A percentile compares a stretch with the other conserved stretches of the same genome.
Conservation (phyloP, 1,140 invertebrate species). For the Drosophila pseudoobscura region DNA sequence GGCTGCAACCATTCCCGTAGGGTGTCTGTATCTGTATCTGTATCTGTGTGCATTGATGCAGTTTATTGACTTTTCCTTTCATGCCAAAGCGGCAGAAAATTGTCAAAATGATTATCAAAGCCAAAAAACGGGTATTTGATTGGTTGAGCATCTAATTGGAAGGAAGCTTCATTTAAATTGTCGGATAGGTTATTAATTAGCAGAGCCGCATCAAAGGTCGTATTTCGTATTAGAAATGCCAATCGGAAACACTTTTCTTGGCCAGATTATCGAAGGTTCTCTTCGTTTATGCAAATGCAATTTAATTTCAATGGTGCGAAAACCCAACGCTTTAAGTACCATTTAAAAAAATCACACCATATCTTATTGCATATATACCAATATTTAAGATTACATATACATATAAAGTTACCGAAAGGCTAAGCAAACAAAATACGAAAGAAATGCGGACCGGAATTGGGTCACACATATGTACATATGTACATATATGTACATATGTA, state of each 20-base stretch:
- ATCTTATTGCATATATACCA: background rate
- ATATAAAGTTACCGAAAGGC: conserved; percentile 16
- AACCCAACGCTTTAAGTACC: conserved; percentile 18
- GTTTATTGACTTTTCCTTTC: conserved; percentile 62
- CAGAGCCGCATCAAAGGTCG: conserved; percentile 26
- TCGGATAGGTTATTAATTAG: conserved; percentile 7
- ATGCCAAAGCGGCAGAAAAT: conserved; percentile 13
- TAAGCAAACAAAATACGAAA: conserved; percentile 48
- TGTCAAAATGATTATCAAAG: conserved; percentile 23
- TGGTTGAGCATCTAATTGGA: conserved; percentile 31
- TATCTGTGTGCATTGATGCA: background rate
- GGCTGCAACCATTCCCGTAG: background rate
- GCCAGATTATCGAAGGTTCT: background rate
- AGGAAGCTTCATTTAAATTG: conserved; percentile 21
- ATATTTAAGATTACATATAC: conserved; percentile 3
- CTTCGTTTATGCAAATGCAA: conserved; percentile 43
- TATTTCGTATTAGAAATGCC: conserved; percentile 10
- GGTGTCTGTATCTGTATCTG: background rate
- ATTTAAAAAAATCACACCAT: conserved; percentile 27
- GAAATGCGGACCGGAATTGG: conserved; percentile 55
- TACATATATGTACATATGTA: conserved; percentile 18
- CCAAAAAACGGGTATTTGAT: conserved; percentile 21
- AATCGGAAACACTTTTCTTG: conserved; percentile 11
- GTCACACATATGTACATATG: conserved; percentile 37
- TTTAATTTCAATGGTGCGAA: conserved; percentile 12